Evolutionary conservation across 2,888 invertebrate genomes (phyloP).

Genomic region (Ormyrus pomaceus): DNA sequence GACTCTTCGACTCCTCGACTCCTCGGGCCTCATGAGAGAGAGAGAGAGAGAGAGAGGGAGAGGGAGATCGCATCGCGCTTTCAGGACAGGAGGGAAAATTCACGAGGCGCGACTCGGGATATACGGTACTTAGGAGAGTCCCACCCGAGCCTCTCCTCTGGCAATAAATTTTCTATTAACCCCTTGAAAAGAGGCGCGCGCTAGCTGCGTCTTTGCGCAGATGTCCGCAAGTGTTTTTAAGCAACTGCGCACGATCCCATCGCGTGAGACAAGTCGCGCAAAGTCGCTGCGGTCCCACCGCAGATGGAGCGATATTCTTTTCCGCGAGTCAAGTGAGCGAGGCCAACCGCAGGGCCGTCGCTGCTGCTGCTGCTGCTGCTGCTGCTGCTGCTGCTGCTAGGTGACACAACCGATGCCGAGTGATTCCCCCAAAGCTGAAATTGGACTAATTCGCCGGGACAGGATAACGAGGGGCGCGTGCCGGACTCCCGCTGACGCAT

Average conservation of each 20-base stretch:
- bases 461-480: constrained; percentile 71
- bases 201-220: background rate
- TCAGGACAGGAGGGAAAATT: constrained; percentile 68
- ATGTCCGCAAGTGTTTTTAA: constrained; percentile 31
- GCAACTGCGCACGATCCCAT: constrained; percentile 43
- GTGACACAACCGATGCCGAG: too few relatives aligned
- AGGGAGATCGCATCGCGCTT: constrained; percentile 64
- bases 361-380: constrained; percentile 5
- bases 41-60: constrained; percentile 1
- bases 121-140: constrained; percentile 60
- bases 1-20: constrained; percentile 11
- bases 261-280: constrained; percentile 28
- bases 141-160: background rate
- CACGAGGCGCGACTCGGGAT: constrained; percentile 64
- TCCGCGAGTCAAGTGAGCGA: constrained; percentile 2
- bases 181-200: too few relatives aligned
- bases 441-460: constrained; percentile 71
- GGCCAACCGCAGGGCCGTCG: too few relatives aligned
- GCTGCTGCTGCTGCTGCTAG: constrained; percentile 3
- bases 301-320: constrained; percentile 48
- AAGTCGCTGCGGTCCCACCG: constrained; percentile 35
- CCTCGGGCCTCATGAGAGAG: constrained; percentile 26
- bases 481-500: constrained; percentile 53
- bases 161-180: too few relatives aligned
- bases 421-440: constrained; percentile 31